Conservation (phyloP, 2,888 invertebrate genomes). For the Polymixis lichenea region DNA sequence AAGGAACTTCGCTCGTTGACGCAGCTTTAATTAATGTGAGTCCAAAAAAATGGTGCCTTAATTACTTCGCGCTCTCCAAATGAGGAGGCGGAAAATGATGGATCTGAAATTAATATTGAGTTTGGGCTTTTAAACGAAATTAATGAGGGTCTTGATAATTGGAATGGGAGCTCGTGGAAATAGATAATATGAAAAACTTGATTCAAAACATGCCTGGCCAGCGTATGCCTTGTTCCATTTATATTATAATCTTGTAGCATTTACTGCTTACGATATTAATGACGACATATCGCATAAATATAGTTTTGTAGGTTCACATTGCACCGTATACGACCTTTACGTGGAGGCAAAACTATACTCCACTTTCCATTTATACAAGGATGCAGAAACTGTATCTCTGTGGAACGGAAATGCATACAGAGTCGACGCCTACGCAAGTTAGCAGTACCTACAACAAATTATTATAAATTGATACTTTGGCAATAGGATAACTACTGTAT, state of each 20-base stretch:
- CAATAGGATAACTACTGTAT: background rate
- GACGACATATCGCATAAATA: background rate
- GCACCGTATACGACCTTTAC: background rate
- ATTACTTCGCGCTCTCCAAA: conserved; percentile 43
- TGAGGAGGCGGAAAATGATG: conserved; percentile 32
- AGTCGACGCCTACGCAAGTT: background rate
- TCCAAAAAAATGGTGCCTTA: conserved; percentile 35
- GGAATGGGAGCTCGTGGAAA: background rate
- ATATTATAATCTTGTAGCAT: background rate
- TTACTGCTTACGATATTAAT: background rate
- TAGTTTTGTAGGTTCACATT: background rate
- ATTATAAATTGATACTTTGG: background rate
- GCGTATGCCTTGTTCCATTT: no score
- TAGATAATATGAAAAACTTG: background rate
- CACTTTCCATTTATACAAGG: conserved; percentile 35
- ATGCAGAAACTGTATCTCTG: conserved; percentile 40
- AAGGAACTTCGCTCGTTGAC: conserved; percentile 42
- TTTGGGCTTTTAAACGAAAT: conserved; percentile 25
- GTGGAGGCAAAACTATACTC: background rate
- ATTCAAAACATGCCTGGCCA: background rate
- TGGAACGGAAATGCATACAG: conserved; percentile 31
- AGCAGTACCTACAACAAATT: background rate
- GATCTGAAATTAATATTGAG: conserved; percentile 34
- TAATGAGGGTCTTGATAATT: conserved; percentile 37
- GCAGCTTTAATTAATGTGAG: conserved; percentile 39